Evolutionary conservation across 2,113 vertebrate genomes (phyloP), one percentile per base, ranked within the genome.

Genomic region (Dicerorhinus sumatrensis): DNA sequence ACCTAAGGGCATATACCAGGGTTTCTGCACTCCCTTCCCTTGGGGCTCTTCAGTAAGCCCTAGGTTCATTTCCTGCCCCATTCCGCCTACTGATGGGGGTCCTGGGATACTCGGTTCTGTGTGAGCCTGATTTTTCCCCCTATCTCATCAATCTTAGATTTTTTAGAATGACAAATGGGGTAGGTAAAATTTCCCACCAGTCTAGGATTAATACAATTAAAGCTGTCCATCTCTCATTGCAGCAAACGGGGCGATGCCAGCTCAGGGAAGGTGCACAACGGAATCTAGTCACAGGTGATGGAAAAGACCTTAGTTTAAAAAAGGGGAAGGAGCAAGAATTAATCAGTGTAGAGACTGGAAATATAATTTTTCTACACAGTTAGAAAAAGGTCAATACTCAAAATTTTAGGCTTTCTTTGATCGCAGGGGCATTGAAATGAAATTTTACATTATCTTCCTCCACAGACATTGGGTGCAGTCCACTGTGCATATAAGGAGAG

Each of bases 71-170:
- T 93, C 73, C 63, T 85, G 69, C 27, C n/a, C 29, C 9, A 72
- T 29, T 67, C 46, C 18, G 67, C 42, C 56, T 65, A 54, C 72
- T 81, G 76, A 33, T 25, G 48, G 42, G 21, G 75, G 46, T 25
- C n/a, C 65, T 92, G 63, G 88, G 63, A 97, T 89, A 96, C 62
- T 46, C 72, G 75, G 83, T 56, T 94, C 58, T 56, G 8, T 79
- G 3, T 27, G 89, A 93, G 67, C 46, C 76, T 92, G 39, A 75
- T 20, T 58, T 54, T 84, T 51, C 46, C 33, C 25, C 65, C 36
- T 60, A 82, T 39, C 80, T 97, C 62, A 88, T 96, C 46, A 80
- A 60, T 85, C 56, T 96, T 95, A 93, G 42, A 27, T 36, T 79
- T 85, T 65, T 92, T 75, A 94, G 81, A 92, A 31, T 25, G 54